Percentiles rank a stretch among this genome's conserved stretches.
These are phyloP conservation scores for Catamblyrhynchus diadema DNA, from an alignment of 2,797 vertebrate genomes.

Conservation along the genomic window DNA sequence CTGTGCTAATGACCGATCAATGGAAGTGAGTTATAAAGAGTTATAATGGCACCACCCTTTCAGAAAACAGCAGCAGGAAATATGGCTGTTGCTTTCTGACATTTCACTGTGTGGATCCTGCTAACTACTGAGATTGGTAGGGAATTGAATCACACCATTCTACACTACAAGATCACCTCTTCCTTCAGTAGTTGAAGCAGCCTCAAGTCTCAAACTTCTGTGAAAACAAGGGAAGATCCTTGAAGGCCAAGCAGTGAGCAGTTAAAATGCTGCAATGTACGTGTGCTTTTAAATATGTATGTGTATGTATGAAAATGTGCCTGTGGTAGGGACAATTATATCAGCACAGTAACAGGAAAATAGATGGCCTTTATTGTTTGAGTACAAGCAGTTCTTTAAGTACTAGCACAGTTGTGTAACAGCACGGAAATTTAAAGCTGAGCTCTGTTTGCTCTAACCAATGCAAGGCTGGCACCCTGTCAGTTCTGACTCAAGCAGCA, in stretches of 20 bases:
- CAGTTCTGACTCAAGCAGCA: constrained; percentile 60
- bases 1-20: not conserved
- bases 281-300: not conserved
- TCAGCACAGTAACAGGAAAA: not conserved
- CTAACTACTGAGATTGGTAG: not conserved
- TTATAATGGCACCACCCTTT: not conserved
- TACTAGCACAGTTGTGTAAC: constrained; percentile 43
- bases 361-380: constrained; percentile 6
- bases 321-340: not conserved
- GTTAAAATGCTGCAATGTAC: not conserved
- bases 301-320: not conserved
- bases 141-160: not conserved
- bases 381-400: constrained; percentile 61
- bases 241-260: not conserved
- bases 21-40: not conserved
- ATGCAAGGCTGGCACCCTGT: constrained; percentile 47
- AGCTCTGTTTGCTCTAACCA: constrained; percentile 54
- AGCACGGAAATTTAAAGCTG: constrained; percentile 42
- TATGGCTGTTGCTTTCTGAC: not conserved
- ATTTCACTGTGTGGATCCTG: not conserved
- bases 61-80: not conserved
- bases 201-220: not conserved
- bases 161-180: not conserved
- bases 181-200: not conserved
- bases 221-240: not conserved